phyloP scores from a whole-genome alignment of 2,113 vertebrate genomes.

The Potamarius usumacintae region DNA sequence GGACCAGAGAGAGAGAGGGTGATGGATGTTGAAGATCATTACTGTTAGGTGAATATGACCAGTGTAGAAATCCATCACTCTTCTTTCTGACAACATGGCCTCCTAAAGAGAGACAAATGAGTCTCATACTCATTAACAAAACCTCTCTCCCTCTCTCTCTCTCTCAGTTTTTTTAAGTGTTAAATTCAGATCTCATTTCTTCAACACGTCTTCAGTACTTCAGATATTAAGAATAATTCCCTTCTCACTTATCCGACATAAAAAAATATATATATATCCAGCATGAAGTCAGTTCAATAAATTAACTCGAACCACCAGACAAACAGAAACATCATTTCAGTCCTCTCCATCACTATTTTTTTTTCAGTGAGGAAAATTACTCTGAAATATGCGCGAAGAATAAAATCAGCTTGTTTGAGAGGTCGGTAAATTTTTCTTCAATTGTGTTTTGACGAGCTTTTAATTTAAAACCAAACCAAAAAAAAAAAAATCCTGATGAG shows the following conservation, averaged over 20 bases:
- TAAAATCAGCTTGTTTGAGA: background rate
- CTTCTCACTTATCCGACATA: background rate
- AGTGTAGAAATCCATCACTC: conserved; percentile 71
- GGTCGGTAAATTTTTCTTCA: background rate
- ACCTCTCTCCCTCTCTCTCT: conserved; percentile 37
- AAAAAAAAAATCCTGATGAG: background rate
- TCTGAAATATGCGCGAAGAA: background rate
- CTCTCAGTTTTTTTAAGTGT: background rate
- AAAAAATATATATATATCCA: background rate
- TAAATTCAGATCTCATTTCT: background rate
- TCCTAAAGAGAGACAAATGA: conserved; percentile 73
- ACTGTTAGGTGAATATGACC: conserved; percentile 68
- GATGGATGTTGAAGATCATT: conserved; percentile 73
- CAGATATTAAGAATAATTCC: background rate
- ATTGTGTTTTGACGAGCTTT: background rate
- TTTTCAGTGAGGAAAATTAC: background rate
- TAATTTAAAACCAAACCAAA: background rate
- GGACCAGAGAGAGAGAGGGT: conserved; percentile 28
- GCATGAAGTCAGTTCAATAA: background rate
- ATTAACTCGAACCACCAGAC: background rate
- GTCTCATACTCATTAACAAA: conserved; percentile 62
- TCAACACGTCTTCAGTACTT: background rate
- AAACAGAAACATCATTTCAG: background rate
- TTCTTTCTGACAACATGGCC: conserved; percentile 67
- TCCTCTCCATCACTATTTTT: background rate